A percentile compares a stretch with the other conserved stretches of the same genome.
Conservation (phyloP, 2,797 vertebrate species). For the Ctenochaetus hawaiiensis region DNA sequence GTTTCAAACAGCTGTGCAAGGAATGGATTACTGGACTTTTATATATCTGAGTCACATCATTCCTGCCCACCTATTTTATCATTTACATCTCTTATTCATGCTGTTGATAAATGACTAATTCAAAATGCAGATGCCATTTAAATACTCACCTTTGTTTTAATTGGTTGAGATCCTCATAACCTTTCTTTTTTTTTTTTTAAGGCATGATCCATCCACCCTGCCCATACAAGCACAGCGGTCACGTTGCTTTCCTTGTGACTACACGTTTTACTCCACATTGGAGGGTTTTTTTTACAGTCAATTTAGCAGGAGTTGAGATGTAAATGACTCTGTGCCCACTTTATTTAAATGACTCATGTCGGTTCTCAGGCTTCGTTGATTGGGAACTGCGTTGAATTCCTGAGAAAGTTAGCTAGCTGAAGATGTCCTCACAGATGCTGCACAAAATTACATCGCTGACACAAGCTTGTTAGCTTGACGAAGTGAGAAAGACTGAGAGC, state of each 20-base stretch:
- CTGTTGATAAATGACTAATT: slow-evolving; percentile 16
- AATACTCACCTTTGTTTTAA: slow-evolving; percentile 39
- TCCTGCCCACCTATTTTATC: background rate
- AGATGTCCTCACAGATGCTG: slow-evolving; percentile 19
- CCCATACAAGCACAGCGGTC: slow-evolving; percentile 40
- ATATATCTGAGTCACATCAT: slow-evolving; percentile 14
- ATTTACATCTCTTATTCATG: background rate
- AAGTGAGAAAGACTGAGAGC: background rate
- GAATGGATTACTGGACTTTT: slow-evolving; percentile 12
- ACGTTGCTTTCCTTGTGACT: slow-evolving; percentile 64
- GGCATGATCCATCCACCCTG: slow-evolving; percentile 38
- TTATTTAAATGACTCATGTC: slow-evolving; percentile 50
- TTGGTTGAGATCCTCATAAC: slow-evolving; percentile 13
- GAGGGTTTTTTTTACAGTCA: slow-evolving; percentile 40
- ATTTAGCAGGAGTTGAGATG: slow-evolving; percentile 62
- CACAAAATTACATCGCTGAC: background rate
- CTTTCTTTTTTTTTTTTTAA: slow-evolving; percentile 16
- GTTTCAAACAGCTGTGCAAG: background rate
- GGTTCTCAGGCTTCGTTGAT: slow-evolving; percentile 57
- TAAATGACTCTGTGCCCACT: slow-evolving; percentile 45
- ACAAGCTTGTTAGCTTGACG: slow-evolving; percentile 2
- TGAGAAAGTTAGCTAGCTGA: slow-evolving; percentile 39
- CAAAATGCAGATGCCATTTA: slow-evolving; percentile 40
- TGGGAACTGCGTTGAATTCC: slow-evolving; percentile 8
- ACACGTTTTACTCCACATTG: slow-evolving; percentile 30